Conservation (phyloP, 2,113 vertebrate species). For the Sceloporus undulatus region DNA sequence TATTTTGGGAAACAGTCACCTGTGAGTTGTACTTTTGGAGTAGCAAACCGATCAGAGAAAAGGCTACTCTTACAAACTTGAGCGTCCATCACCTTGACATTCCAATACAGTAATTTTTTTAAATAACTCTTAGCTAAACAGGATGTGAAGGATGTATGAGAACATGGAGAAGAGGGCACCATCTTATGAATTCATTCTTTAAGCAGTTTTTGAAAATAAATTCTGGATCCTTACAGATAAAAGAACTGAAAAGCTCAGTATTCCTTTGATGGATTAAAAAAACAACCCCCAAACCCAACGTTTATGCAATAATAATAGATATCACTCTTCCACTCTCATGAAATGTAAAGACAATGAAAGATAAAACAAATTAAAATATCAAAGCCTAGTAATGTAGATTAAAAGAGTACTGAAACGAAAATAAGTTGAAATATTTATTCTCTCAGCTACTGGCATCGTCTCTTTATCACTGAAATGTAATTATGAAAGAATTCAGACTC, state of each 20-base stretch:
- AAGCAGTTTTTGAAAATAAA: neutral
- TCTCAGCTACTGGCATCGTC: neutral
- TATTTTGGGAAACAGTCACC: neutral
- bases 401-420: conserved; percentile 27
- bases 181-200: neutral
- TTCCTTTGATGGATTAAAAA: conserved; percentile 19
- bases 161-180: neutral
- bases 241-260: neutral
- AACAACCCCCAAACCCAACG: neutral
- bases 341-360: conserved; percentile 29
- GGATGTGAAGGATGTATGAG: neutral
- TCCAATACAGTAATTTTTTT: neutral
- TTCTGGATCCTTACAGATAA: conserved; percentile 7
- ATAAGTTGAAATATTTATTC: conserved; percentile 32
- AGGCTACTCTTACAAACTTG: neutral
- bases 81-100: neutral
- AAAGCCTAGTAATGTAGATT: conserved; percentile 26
- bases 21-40: neutral
- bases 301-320: conserved; percentile 34
- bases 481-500: conserved; percentile 37
- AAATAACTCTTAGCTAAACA: neutral
- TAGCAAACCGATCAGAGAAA: neutral
- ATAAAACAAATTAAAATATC: conserved; percentile 45
- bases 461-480: conserved; percentile 33
- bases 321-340: conserved; percentile 19